phyloP scores from a whole-genome alignment of 64 coral and sea anemone species.

The Montipora cactus region DNA sequence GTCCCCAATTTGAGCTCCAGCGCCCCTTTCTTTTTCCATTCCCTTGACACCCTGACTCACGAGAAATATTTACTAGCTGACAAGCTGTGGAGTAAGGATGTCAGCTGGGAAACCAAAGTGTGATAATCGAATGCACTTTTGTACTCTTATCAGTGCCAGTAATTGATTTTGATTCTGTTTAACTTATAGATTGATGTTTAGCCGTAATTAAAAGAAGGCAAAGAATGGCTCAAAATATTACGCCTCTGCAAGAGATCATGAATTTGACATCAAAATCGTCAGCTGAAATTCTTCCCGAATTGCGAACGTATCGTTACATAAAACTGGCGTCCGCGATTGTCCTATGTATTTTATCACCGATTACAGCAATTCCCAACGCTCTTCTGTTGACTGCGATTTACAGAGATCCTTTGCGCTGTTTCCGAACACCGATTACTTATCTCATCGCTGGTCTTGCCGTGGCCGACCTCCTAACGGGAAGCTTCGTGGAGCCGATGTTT shows the following conservation, averaged over 20 bases:
- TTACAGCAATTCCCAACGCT: slow-evolving; percentile 79
- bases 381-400: slow-evolving; percentile 77
- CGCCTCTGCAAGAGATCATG: background rate
- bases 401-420: slow-evolving; percentile 66
- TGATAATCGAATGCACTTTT: too few relatives aligned
- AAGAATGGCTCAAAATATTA: too few relatives aligned
- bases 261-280: background rate
- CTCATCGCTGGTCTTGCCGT: slow-evolving; percentile 80
- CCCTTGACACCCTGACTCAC: too few relatives aligned
- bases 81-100: too few relatives aligned
- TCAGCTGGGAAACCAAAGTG: too few relatives aligned
- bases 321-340: slow-evolving; percentile 69
- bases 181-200: too few relatives aligned
- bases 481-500: slow-evolving; percentile 78
- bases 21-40: too few relatives aligned
- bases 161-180: too few relatives aligned
- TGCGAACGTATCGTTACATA: slow-evolving; percentile 43
- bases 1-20: too few relatives aligned
- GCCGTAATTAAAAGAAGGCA: too few relatives aligned
- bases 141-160: too few relatives aligned
- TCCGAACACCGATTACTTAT: slow-evolving; percentile 75
- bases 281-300: background rate
- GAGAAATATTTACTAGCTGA: too few relatives aligned
- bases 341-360: slow-evolving; percentile 68
- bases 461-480: slow-evolving; percentile 69